phyloP scores from a whole-genome alignment of 2,113 vertebrate species.

The Xiphophorus maculatus region DNA sequence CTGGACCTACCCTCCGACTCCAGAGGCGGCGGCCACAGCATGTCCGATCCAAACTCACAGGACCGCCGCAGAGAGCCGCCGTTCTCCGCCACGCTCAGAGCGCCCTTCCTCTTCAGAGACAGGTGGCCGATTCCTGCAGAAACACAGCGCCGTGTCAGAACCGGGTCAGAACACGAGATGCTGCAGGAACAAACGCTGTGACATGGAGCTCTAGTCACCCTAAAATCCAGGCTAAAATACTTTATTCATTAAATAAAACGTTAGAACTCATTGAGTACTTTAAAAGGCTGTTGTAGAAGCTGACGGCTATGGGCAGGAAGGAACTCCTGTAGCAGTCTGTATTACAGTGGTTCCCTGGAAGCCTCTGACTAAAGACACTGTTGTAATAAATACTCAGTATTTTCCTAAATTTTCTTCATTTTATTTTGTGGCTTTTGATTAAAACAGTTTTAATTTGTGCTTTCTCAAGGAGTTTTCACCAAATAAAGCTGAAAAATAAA shows the following conservation, averaged over 20 bases:
- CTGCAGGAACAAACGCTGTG: background rate
- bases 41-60: constrained; percentile 85
- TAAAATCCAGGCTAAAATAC: background rate
- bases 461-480: background rate
- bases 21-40: constrained; percentile 83
- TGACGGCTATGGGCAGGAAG: too few species aligned
- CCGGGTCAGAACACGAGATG: background rate
- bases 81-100: constrained; percentile 80
- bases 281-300: too few species aligned
- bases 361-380: too few species aligned
- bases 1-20: constrained; percentile 81
- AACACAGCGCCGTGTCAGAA: background rate
- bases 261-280: too few species aligned
- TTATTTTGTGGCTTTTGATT: too few species aligned
- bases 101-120: constrained; percentile 83
- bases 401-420: too few species aligned
- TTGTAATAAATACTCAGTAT: too few species aligned
- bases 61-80: constrained; percentile 82
- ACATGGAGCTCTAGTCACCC: too few species aligned
- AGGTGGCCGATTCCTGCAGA: constrained; percentile 80
- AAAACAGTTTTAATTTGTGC: too few species aligned
- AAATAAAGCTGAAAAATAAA: background rate
- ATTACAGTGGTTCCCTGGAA: too few species aligned
- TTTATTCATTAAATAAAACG: too few species aligned
- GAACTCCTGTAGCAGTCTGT: too few species aligned